Conservation (phyloP, 2,888 invertebrate species). For the Geotrupes spiniger region DNA sequence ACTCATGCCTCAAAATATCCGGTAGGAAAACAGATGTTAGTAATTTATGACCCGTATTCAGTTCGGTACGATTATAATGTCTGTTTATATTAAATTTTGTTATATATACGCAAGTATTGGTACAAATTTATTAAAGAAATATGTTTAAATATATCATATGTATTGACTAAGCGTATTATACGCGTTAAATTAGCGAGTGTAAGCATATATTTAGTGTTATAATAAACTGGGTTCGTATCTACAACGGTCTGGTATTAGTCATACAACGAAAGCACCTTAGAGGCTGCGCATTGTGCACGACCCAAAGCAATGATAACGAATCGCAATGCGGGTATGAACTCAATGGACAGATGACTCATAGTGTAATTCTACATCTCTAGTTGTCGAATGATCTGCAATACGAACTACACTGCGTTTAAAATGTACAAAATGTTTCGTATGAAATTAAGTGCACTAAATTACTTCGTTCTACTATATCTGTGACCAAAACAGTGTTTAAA, state of each 20-base stretch:
- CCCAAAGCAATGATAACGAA: conserved; percentile 37
- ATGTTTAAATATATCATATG: neutral
- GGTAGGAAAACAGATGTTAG: conserved; percentile 28
- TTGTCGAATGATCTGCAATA: conserved; percentile 12
- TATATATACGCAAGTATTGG: neutral
- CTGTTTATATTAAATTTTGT: conserved; percentile 1
- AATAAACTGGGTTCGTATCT: conserved; percentile 25
- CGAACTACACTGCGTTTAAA: conserved; percentile 11
- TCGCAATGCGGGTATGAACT: conserved; percentile 44
- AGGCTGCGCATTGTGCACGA: conserved; percentile 33
- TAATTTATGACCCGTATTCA: conserved; percentile 21
- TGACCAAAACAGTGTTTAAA: conserved; percentile 16
- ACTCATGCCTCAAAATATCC: conserved; percentile 32
- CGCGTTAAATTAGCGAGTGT: conserved; percentile 2
- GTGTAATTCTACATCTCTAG: conserved; percentile 14
- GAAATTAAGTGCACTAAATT: conserved; percentile 12
- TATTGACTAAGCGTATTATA: conserved; percentile 1
- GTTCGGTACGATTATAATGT: conserved; percentile 12
- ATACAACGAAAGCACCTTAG: conserved; percentile 30
- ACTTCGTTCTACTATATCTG: conserved; percentile 17
- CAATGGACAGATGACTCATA: conserved; percentile 39
- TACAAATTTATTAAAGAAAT: neutral
- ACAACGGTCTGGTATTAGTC: conserved; percentile 37
- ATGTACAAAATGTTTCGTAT: conserved; percentile 18
- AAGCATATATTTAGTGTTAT: conserved; percentile 2